phyloP scores from a whole-genome alignment of 2,888 invertebrate species.

The Phengaris arion region DNA sequence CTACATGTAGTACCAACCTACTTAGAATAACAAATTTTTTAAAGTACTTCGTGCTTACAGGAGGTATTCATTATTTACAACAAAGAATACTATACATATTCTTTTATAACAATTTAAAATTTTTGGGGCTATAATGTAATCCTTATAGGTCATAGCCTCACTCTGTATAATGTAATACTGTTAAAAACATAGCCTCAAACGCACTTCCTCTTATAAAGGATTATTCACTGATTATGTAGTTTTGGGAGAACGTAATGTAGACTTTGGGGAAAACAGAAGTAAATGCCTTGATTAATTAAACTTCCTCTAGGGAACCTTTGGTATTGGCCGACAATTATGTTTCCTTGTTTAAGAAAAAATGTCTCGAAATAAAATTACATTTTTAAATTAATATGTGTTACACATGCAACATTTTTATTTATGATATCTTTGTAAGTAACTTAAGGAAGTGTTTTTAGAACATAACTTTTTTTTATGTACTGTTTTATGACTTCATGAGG shows the following conservation, averaged over 20 bases:
- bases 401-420: too few relatives aligned
- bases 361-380: not conserved
- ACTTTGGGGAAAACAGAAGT: not conserved
- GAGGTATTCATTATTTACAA: too few relatives aligned
- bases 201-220: too few relatives aligned
- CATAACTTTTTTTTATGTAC: not conserved
- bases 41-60: too few relatives aligned
- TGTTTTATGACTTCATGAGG: not conserved
- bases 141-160: too few relatives aligned
- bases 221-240: not conserved
- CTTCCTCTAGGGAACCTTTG: not conserved
- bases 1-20: too few relatives aligned
- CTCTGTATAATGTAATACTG: too few relatives aligned
- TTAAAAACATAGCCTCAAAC: too few relatives aligned
- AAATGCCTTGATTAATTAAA: not conserved
- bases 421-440: not conserved
- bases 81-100: too few relatives aligned
- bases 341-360: not conserved
- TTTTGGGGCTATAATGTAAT: too few relatives aligned
- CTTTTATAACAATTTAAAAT: too few relatives aligned
- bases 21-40: too few relatives aligned
- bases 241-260: not conserved
- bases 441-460: not conserved
- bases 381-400: not conserved
- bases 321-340: not conserved